Percentiles rank a stretch among this genome's conserved stretches.
phyloP scores from a whole-genome alignment of 2,888 invertebrate genomes.

The Heliconius erato region DNA sequence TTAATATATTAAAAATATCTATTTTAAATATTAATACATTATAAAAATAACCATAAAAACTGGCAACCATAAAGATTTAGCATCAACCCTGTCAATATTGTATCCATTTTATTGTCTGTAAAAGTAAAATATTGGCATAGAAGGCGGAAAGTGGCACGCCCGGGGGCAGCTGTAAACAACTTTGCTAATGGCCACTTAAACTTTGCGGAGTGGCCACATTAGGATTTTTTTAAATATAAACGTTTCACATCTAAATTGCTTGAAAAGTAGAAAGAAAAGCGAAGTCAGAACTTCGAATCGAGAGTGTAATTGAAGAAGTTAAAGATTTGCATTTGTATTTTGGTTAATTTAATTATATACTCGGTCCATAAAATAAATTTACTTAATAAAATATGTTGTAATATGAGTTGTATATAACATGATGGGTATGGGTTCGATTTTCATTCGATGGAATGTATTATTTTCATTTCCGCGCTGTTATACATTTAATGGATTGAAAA shows the following conservation, averaged over 20 bases:
- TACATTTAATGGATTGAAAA: too few relatives aligned
- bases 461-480: too few relatives aligned
- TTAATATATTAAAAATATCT: background rate
- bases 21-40: background rate
- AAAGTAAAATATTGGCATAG: constrained; percentile 41
- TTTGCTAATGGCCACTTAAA: constrained; percentile 78
- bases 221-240: constrained; percentile 50
- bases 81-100: constrained; percentile 24
- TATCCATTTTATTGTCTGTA: constrained; percentile 32
- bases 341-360: background rate
- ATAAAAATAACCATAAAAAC: background rate
- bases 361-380: too few relatives aligned
- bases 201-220: constrained; percentile 71
- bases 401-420: too few relatives aligned
- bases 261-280: constrained; percentile 26
- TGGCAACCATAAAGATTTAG: background rate
- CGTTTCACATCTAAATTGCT: constrained; percentile 37
- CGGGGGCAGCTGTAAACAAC: constrained; percentile 75
- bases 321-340: background rate
- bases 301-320: constrained; percentile 20
- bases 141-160: constrained; percentile 60
- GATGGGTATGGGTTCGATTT: background rate
- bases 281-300: background rate
- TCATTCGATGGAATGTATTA: too few relatives aligned
- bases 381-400: too few relatives aligned